Base-by-base conservation (phyloP, 2,888 invertebrate species). In the Melipona beecheii region DNA sequence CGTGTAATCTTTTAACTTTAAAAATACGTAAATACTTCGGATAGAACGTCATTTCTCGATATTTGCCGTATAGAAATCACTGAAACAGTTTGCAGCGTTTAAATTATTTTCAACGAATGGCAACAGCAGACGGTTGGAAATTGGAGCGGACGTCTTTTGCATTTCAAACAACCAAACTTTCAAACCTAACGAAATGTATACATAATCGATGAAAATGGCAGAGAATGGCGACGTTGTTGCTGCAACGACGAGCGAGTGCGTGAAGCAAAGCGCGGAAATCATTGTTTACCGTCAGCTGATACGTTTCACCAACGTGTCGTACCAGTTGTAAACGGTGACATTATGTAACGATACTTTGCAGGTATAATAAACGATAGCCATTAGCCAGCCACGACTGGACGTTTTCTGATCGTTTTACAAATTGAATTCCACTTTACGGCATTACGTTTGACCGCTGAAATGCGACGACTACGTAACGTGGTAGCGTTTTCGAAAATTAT, bases 211-310 rank as follows among this genome's bases (percentile, higher is more conserved):
- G 36, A 65, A 21, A 65, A 36, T 65, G 21, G 19, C 66, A 68
- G 79, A 84, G 72, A 77, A 56, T 43, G 9, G 49, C 19, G 50
- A 52, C 11, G 24, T 24, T 43, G 73, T 66, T 24, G 70, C 64
- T 24, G 70, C 64, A 24, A 56, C 54, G 24, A 60, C 24, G 64
- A 75, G 71, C 36, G 4, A 4, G 58, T 54, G 69, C 27, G 66
- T 64, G 43, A 89, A 87, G 49, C 79, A 71, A 83, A 84, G 69
- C 75, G 69, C 78, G 87, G 87, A 91, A 91, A 91, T 89, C 85
- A 86, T 91, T 91, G 90, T 91, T 91, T 90, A 90, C 86, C 86
- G 81, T 76, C 78, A 72, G 81, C 80, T 84, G 84, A 87, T 87
- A 90, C 91, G 89, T 91, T 86, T 91, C 83, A 78, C 79, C 85